Conservation (phyloP, 2,888 invertebrate genomes). For the Scaptomyza reducta region DNA sequence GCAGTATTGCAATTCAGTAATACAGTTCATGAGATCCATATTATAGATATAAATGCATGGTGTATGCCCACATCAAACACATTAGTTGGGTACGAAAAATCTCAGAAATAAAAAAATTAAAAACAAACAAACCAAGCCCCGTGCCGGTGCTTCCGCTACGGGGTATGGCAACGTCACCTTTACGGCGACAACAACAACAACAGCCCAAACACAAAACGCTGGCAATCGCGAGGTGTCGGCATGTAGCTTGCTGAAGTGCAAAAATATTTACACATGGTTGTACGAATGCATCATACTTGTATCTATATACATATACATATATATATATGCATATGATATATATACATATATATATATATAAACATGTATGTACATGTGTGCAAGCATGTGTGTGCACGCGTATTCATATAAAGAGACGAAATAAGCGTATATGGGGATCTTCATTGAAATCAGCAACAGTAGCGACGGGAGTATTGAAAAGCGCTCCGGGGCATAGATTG, state of each 20-base stretch:
- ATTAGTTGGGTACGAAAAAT: conserved; percentile 45
- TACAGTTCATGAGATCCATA: conserved; percentile 51
- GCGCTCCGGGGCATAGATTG: conserved; percentile 47
- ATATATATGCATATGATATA: neutral
- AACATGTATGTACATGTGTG: neutral
- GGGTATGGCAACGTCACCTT: conserved; percentile 56
- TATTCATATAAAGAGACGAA: conserved; percentile 1
- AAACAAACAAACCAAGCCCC: conserved; percentile 66
- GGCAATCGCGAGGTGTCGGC: conserved; percentile 55
- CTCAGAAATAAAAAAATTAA: conserved; percentile 66
- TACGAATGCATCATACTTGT: conserved; percentile 24
- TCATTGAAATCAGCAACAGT: conserved; percentile 50
- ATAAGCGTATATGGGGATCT: conserved; percentile 3
- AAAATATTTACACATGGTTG: conserved; percentile 61
- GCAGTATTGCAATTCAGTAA: conserved; percentile 59
- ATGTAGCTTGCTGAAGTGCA: conserved; percentile 28
- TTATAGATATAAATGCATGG: conserved; percentile 7
- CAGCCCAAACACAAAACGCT: conserved; percentile 41
- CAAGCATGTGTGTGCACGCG: conserved; percentile 5
- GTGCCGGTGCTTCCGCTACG: conserved; percentile 24
- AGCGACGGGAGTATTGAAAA: conserved; percentile 62
- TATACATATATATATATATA: neutral
- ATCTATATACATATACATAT: conserved; percentile 1
- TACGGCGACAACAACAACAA: conserved; percentile 42
- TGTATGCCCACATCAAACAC: conserved; percentile 25